These are phyloP conservation scores for Melanogrammus aeglefinus DNA, from an alignment of 2,797 vertebrate species.

Conservation along the genomic window DNA sequence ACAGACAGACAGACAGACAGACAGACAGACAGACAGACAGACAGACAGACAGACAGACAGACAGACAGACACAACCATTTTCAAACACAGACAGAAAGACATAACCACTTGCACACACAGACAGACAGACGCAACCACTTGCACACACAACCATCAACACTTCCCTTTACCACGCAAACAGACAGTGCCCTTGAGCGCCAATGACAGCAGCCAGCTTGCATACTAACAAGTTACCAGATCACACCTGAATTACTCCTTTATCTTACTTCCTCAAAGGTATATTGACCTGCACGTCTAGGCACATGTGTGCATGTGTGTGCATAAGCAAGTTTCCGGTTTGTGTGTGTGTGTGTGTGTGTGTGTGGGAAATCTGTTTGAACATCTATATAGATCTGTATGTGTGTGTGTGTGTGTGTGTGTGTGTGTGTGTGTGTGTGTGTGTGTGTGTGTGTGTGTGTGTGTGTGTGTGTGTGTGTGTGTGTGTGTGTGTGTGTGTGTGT, in stretches of 20 bases:
- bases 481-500: no score
- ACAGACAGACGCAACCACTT: background rate
- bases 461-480: no score
- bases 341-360: slow-evolving; percentile 14
- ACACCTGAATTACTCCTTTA: slow-evolving; percentile 39
- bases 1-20: no score
- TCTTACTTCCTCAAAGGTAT: slow-evolving; percentile 13
- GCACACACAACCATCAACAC: slow-evolving; percentile 23
- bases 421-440: slow-evolving; percentile 1
- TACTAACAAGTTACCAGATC: slow-evolving; percentile 50
- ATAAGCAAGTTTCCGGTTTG: background rate
- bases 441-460: no score
- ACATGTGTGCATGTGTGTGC: slow-evolving; percentile 3
- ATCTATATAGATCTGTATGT: slow-evolving; percentile 6
- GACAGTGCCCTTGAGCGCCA: slow-evolving; percentile 51
- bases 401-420: background rate
- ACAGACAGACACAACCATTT: background rate
- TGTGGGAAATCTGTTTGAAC: background rate
- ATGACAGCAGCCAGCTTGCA: slow-evolving; percentile 49
- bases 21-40: background rate
- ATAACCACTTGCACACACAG: background rate
- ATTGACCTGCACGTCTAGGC: background rate
- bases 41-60: background rate
- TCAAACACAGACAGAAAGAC: background rate
- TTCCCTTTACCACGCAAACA: slow-evolving; percentile 26